Percentiles rank a stretch among this genome's conserved stretches.
Conservation (phyloP, 1,140 invertebrate species). For the Drosophila mayri region DNA sequence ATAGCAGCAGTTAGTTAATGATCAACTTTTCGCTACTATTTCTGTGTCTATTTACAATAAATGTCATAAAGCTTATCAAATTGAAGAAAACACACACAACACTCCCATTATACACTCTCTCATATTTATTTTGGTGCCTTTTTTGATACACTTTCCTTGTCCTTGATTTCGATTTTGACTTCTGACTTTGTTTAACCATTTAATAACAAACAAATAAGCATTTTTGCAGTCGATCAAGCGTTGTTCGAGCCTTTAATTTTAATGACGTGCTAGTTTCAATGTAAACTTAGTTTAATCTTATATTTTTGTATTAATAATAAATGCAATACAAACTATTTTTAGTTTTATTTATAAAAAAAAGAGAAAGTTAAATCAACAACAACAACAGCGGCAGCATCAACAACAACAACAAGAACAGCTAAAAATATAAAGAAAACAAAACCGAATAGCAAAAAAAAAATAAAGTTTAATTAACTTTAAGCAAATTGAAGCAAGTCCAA, state of each 20-base stretch:
- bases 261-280: constrained; percentile 74
- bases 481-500: constrained; percentile 66
- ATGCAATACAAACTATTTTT: constrained; percentile 81
- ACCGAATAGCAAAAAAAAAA: constrained; percentile 33
- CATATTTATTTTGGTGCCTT: constrained; percentile 38
- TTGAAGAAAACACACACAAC: constrained; percentile 11
- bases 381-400: constrained; percentile 22
- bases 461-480: constrained; percentile 70
- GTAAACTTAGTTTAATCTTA: constrained; percentile 75
- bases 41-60: constrained; percentile 81
- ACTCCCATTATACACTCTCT: constrained; percentile 18
- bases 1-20: constrained; percentile 61
- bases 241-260: constrained; percentile 63
- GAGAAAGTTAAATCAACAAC: constrained; percentile 10
- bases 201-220: constrained; percentile 51
- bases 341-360: constrained; percentile 71
- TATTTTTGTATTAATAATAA: constrained; percentile 81
- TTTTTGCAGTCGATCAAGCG: constrained; percentile 71
- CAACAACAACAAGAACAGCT: constrained; percentile 12
- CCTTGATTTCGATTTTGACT: constrained; percentile 53
- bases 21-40: constrained; percentile 70
- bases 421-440: constrained; percentile 30
- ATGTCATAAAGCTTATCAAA: constrained; percentile 60
- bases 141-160: constrained; percentile 26
- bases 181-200: constrained; percentile 50